phyloP scores from a whole-genome alignment of 1,140 invertebrate species.

The Lucilia cuprina region DNA sequence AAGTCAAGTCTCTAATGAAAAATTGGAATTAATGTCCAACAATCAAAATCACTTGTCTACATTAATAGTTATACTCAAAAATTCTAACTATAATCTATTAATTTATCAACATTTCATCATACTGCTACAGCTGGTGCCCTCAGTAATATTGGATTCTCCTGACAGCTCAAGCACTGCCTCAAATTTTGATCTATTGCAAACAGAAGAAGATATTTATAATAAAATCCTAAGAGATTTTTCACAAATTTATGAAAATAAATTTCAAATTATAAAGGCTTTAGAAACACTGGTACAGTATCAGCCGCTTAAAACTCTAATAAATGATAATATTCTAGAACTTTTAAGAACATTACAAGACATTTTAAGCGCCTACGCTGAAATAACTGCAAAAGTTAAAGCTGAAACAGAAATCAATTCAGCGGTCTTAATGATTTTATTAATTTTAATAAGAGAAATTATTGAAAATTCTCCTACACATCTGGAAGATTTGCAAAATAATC shows the following conservation, averaged over 20 bases:
- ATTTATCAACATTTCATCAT: slow-evolving; percentile 51
- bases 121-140: slow-evolving; percentile 43
- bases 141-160: slow-evolving; percentile 22
- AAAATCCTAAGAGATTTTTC: background rate
- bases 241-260: slow-evolving; percentile 47
- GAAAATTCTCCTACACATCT: slow-evolving; percentile 37
- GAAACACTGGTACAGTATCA: slow-evolving; percentile 50
- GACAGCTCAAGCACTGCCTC: background rate
- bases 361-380: background rate
- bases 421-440: slow-evolving; percentile 46
- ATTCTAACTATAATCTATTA: slow-evolving; percentile 44
- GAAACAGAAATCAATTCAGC: background rate
- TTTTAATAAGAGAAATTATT: slow-evolving; percentile 52
- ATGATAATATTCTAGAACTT: slow-evolving; percentile 41
- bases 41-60: background rate
- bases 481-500: slow-evolving; percentile 13
- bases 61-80: slow-evolving; percentile 43
- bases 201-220: slow-evolving; percentile 45
- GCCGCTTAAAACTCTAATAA: slow-evolving; percentile 49
- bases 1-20: background rate
- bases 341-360: background rate
- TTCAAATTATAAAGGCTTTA: slow-evolving; percentile 51
- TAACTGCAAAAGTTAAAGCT: background rate
- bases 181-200: slow-evolving; percentile 46
- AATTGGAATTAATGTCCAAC: too few relatives aligned